These are phyloP conservation scores for Anarsia innoxiella DNA, from an alignment of 2,888 invertebrate species.

Conservation along the genomic window DNA sequence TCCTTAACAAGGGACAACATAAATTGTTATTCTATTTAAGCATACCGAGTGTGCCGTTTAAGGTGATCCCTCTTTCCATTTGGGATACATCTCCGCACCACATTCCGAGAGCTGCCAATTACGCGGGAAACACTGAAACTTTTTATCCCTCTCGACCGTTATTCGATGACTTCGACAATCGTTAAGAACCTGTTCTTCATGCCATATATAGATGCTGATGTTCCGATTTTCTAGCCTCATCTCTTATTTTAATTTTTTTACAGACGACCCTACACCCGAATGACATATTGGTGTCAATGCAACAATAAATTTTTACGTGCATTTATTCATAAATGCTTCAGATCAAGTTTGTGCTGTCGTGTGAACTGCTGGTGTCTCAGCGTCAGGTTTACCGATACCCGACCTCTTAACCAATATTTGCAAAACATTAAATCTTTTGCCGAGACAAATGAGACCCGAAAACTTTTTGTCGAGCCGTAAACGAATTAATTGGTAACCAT, in stretches of 20 bases:
- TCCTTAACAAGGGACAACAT: slow-evolving; percentile 18
- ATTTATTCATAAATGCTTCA: slow-evolving; percentile 48
- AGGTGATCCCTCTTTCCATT: slow-evolving; percentile 50
- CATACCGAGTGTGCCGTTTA: slow-evolving; percentile 47
- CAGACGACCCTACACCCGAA: slow-evolving; percentile 33
- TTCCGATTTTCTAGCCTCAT: slow-evolving; percentile 68
- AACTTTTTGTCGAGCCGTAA: slow-evolving; percentile 25
- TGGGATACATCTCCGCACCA: slow-evolving; percentile 54
- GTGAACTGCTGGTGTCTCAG: slow-evolving; percentile 30
- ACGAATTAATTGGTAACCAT: slow-evolving; percentile 29
- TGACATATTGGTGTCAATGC: slow-evolving; percentile 66
- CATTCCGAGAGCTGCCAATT: slow-evolving; percentile 68
- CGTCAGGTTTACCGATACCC: slow-evolving; percentile 50
- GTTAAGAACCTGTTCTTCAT: slow-evolving; percentile 49
- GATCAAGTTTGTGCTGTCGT: slow-evolving; percentile 34
- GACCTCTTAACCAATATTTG: slow-evolving; percentile 64
- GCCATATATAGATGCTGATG: slow-evolving; percentile 46
- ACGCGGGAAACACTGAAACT: slow-evolving; percentile 50
- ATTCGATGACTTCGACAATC: slow-evolving; percentile 60
- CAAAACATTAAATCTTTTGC: slow-evolving; percentile 43
- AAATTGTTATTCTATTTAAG: slow-evolving; percentile 58
- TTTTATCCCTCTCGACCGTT: slow-evolving; percentile 55
- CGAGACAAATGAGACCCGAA: slow-evolving; percentile 37
- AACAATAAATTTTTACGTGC: slow-evolving; percentile 63
- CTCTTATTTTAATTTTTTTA: slow-evolving; percentile 53